A percentile compares a stretch with the other conserved stretches of the same genome.
Evolutionary conservation across 2,888 invertebrate species (phyloP).

Genomic region (Euphydryas editha): DNA sequence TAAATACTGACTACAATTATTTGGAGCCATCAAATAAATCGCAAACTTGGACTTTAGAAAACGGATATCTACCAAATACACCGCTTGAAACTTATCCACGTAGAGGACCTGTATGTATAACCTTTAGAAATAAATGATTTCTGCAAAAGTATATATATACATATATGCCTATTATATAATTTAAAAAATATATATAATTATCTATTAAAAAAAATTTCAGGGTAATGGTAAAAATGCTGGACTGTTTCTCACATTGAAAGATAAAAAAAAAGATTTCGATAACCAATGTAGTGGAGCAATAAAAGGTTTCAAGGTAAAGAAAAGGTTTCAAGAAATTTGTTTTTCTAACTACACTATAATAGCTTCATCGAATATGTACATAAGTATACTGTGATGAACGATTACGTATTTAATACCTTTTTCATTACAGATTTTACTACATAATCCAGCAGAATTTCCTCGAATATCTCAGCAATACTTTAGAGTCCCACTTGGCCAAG

Average conservation of each 20-base stretch:
- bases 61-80: constrained; percentile 81
- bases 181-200: background rate
- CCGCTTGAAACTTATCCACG: constrained; percentile 86
- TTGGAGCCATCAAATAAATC: constrained; percentile 59
- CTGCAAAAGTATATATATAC: background rate
- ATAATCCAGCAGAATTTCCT: constrained; percentile 88
- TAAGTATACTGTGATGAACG: background rate
- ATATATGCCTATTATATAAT: background rate
- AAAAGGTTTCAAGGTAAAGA: too few species aligned
- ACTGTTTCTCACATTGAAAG: constrained; percentile 84
- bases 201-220: too few species aligned
- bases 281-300: constrained; percentile 88
- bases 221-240: constrained; percentile 87
- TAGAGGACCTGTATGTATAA: constrained; percentile 80
- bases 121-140: background rate
- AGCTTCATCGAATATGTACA: background rate
- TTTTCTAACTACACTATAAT: background rate
- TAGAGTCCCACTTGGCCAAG: constrained; percentile 87
- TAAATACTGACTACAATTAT: constrained; percentile 62
- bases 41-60: constrained; percentile 85
- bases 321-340: constrained; percentile 85
- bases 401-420: background rate
- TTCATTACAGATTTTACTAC: constrained; percentile 82
- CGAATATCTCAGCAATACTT: constrained; percentile 88
- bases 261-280: constrained; percentile 85